phyloP scores from a whole-genome alignment of 2,888 invertebrate species.

The Heliconius ismenius region DNA sequence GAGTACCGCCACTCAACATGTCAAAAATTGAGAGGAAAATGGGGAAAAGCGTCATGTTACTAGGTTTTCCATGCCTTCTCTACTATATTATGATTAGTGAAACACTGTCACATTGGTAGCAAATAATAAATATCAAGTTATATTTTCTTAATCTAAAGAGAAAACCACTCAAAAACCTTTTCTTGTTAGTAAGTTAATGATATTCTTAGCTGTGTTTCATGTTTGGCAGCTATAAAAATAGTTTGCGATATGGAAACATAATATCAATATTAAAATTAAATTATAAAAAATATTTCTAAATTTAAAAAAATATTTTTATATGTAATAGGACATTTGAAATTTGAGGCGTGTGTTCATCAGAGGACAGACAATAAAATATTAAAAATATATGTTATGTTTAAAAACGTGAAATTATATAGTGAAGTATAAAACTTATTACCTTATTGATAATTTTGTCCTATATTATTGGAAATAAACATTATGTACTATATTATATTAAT shows the following conservation, averaged over 20 bases:
- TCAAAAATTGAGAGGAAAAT: no score
- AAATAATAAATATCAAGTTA: background rate
- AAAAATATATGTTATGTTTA: constrained; percentile 46
- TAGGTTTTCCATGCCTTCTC: no score
- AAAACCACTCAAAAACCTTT: background rate
- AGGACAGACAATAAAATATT: constrained; percentile 59
- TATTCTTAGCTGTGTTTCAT: background rate
- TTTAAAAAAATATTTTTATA: constrained; percentile 34
- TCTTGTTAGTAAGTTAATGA: background rate
- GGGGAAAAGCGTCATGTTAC: no score
- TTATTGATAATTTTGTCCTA: background rate
- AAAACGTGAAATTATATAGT: constrained; percentile 40
- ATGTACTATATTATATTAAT: background rate
- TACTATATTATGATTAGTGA: no score
- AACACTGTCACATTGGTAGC: background rate
- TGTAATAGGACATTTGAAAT: constrained; percentile 39
- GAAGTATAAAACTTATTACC: constrained; percentile 34
- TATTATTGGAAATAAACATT: background rate
- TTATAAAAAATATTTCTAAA: constrained; percentile 3
- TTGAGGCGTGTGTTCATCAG: constrained; percentile 56
- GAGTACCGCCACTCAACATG: no score
- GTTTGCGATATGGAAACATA: background rate
- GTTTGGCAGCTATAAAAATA: background rate
- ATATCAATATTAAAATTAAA: constrained; percentile 3
- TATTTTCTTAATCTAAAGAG: background rate